Conservation (phyloP, 2,797 vertebrate species). For the Tokudaia tokunoshimensis region DNA sequence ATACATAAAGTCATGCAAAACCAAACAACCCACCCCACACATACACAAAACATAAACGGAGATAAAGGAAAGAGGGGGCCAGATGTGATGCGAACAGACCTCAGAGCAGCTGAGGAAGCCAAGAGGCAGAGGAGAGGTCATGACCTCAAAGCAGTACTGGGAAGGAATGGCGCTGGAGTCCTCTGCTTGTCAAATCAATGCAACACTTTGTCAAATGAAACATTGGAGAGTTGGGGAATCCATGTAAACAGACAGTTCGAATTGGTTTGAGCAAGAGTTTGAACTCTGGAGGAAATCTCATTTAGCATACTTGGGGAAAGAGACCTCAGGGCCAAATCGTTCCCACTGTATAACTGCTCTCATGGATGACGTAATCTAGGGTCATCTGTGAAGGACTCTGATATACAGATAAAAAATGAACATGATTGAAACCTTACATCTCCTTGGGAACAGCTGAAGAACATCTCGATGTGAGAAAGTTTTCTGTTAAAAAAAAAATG, state of each 20-base stretch:
- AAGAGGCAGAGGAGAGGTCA: not conserved
- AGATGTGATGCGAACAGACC: not conserved
- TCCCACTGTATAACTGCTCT: conserved; percentile 13
- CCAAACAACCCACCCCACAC: too few relatives aligned
- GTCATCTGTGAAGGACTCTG: conserved; percentile 5
- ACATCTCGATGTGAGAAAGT: conserved; percentile 30
- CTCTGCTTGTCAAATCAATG: conserved; percentile 12
- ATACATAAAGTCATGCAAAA: not conserved
- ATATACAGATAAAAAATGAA: conserved; percentile 11
- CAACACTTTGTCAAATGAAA: conserved; percentile 49
- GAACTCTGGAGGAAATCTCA: not conserved
- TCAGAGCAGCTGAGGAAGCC: too few relatives aligned
- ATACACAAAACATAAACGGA: not conserved
- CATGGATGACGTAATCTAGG: not conserved
- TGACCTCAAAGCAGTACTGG: accelerated
- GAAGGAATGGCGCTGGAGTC: not conserved
- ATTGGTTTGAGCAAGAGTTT: not conserved
- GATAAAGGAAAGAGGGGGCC: not conserved
- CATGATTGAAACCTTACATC: conserved; percentile 27
- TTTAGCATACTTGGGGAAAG: not conserved
- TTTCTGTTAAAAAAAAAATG: not conserved
- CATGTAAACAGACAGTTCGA: not conserved
- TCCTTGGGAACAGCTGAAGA: conserved; percentile 12
- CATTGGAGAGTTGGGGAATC: not conserved
- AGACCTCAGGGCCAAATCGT: not conserved